Percentiles rank a stretch among this genome's conserved stretches.
phyloP scores from a whole-genome alignment of 2,888 invertebrate genomes.

The Euphydryas editha region DNA sequence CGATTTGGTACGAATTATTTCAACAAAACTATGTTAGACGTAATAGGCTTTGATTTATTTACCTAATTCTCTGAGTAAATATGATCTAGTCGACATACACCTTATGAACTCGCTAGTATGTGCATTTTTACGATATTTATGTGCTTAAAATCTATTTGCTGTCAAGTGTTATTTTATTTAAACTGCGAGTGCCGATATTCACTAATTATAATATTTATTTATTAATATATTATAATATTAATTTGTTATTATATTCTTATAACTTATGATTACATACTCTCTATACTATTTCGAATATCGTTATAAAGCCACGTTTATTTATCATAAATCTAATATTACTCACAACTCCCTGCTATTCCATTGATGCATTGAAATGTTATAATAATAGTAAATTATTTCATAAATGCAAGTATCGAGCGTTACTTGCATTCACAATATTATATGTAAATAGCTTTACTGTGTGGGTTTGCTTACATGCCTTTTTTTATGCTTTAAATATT shows the following conservation, averaged over 20 bases:
- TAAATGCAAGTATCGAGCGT: constrained; percentile 10
- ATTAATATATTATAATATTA: too few species aligned
- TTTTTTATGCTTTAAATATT: not conserved
- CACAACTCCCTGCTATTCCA: constrained; percentile 82
- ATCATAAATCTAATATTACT: constrained; percentile 57
- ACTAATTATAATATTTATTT: constrained; percentile 31
- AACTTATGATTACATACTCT: constrained; percentile 21
- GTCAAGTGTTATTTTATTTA: constrained; percentile 35
- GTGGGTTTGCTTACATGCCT: not conserved
- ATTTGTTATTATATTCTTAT: constrained; percentile 11
- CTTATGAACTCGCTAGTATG: constrained; percentile 31
- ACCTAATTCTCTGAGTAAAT: constrained; percentile 31
- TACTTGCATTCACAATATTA: constrained; percentile 1
- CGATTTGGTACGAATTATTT: not conserved
- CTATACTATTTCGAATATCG: constrained; percentile 35
- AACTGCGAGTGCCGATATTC: constrained; percentile 41
- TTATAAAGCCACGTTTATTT: constrained; percentile 40
- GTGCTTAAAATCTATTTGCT: constrained; percentile 41
- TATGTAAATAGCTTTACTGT: not conserved
- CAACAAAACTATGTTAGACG: not conserved
- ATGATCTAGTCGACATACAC: constrained; percentile 32
- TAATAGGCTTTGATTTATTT: constrained; percentile 23
- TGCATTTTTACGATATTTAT: constrained; percentile 36
- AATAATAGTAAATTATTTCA: constrained; percentile 29
- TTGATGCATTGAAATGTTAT: constrained; percentile 67